phyloP scores from a whole-genome alignment of 2,797 vertebrate species.

The Falco biarmicus region DNA sequence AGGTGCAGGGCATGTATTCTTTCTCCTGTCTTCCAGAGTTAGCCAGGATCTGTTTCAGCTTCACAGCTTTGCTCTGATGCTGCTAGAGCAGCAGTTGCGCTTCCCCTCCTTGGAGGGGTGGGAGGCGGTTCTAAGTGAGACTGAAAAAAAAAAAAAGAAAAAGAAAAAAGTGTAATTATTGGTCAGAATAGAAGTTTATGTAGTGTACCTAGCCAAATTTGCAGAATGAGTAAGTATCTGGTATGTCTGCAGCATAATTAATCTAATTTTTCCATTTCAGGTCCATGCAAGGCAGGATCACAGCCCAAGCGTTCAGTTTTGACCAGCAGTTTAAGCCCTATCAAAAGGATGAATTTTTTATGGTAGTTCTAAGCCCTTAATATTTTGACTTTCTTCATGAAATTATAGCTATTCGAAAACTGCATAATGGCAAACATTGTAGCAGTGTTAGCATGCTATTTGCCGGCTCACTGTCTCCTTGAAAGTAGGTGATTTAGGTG shows the following conservation, averaged over 20 bases:
- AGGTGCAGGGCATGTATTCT: neutral
- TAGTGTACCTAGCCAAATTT: neutral
- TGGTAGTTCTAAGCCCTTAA: slow-evolving; percentile 73
- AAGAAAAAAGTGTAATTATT: neutral
- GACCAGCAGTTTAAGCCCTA: slow-evolving; percentile 85
- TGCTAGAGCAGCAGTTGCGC: neutral
- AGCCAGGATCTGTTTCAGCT: neutral
- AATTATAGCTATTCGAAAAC: neutral
- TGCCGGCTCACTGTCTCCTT: neutral
- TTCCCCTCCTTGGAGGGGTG: neutral
- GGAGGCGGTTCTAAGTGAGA: neutral
- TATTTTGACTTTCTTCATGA: neutral
- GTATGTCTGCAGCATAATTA: neutral
- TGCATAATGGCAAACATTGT: fast-evolving
- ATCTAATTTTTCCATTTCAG: slow-evolving; percentile 63
- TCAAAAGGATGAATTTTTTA: slow-evolving; percentile 82
- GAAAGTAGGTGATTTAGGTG: neutral
- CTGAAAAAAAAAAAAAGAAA: neutral
- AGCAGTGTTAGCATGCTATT: neutral
- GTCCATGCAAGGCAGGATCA: slow-evolving; percentile 89
- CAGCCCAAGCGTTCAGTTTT: slow-evolving; percentile 85
- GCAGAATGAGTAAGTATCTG: neutral
- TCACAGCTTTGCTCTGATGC: neutral
- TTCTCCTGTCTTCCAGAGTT: neutral
- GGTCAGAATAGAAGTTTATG: neutral